Percentiles rank a stretch among this genome's conserved stretches.
Evolutionary conservation across 2,113 vertebrate genomes (phyloP).

Genomic region (Poeciliopsis prolifica): DNA sequence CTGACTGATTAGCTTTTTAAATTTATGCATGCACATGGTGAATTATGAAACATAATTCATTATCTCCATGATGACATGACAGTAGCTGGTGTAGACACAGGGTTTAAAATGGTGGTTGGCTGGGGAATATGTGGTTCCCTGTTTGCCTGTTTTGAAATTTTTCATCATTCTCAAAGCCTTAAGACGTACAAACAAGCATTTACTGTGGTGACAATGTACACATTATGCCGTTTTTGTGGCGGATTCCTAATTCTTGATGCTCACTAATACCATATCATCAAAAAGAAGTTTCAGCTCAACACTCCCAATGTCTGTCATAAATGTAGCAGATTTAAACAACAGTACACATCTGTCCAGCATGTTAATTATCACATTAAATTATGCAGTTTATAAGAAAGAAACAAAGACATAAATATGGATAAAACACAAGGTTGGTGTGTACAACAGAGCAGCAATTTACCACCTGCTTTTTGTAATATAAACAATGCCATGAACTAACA

Average conservation of each 20-base stretch:
- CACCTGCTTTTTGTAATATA: not conserved
- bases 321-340: not conserved
- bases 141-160: not conserved
- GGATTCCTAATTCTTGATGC: not conserved
- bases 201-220: not conserved
- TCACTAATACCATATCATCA: not conserved
- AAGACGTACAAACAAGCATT: too few relatives aligned
- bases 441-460: not conserved
- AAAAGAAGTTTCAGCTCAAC: not conserved
- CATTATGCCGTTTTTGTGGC: not conserved
- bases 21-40: too few relatives aligned
- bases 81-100: too few relatives aligned
- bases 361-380: not conserved
- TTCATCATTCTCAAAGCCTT: not conserved
- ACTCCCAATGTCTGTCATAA: not conserved
- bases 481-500: not conserved
- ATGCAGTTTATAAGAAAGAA: not conserved
- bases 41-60: too few relatives aligned
- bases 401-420: not conserved
- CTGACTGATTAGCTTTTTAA: too few relatives aligned
- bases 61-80: too few relatives aligned
- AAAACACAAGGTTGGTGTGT: not conserved
- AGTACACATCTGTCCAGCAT: not conserved
- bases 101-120: not conserved
- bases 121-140: not conserved